Evolutionary conservation across 1,140 invertebrate genomes (phyloP).

Genomic region (Wasmannia auropunctata): DNA sequence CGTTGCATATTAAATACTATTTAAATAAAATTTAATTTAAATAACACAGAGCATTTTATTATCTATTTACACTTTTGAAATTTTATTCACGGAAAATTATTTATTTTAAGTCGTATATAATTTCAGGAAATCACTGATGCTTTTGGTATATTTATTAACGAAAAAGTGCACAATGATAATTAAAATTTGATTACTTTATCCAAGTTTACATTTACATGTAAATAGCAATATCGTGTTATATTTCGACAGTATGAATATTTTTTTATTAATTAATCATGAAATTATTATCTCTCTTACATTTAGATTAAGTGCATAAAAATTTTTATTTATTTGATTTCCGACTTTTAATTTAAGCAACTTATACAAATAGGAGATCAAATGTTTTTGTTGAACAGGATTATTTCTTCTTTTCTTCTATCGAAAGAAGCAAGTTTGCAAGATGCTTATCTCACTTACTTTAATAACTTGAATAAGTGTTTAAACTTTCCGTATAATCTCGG

Average conservation of each 20-base stretch:
- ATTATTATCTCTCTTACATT: no score
- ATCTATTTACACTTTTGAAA: background rate
- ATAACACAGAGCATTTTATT: background rate
- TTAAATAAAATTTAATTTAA: background rate
- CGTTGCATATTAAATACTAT: background rate
- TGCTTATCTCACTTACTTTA: conserved; percentile 47
- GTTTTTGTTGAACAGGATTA: background rate
- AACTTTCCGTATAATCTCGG: conserved; percentile 65
- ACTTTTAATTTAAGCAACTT: no score
- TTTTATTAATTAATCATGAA: conserved; percentile 25
- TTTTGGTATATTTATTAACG: background rate
- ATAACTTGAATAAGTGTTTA: conserved; percentile 71
- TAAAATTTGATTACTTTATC: background rate
- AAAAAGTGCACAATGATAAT: background rate
- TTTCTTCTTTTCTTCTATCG: background rate
- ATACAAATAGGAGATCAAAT: background rate
- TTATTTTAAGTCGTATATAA: background rate
- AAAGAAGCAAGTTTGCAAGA: conserved; percentile 32
- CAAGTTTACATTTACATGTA: background rate
- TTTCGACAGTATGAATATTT: background rate
- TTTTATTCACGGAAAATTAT: background rate
- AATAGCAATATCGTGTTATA: background rate
- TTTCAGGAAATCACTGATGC: background rate
- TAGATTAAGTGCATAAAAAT: no score
- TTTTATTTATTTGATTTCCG: no score